These are phyloP conservation scores for Drosophila erecta DNA, from an alignment of 1,140 invertebrate genomes.

Conservation along the genomic window DNA sequence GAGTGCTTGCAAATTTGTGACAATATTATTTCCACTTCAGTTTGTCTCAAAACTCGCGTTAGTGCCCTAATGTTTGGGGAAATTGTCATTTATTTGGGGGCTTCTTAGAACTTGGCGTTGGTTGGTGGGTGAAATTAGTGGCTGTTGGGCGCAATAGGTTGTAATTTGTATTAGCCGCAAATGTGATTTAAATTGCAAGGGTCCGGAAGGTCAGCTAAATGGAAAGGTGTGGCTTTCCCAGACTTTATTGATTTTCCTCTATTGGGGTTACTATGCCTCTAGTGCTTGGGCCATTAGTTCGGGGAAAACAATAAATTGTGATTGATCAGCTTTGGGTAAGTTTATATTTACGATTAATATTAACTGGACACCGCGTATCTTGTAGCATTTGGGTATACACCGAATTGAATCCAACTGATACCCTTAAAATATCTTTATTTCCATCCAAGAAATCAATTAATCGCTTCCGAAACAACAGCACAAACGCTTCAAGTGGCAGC, in stretches of 20 bases:
- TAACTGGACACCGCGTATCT: too few species aligned
- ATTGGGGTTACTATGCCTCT: constrained; percentile 6
- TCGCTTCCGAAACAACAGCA: background rate
- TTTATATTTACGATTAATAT: too few species aligned
- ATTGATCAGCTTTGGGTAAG: too few species aligned
- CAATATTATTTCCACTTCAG: constrained; percentile 26
- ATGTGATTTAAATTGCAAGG: constrained; percentile 75
- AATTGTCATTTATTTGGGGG: constrained; percentile 74
- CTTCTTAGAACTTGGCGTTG: constrained; percentile 2
- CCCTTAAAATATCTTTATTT: too few species aligned
- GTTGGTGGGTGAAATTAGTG: constrained; percentile 49
- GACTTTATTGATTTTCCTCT: constrained; percentile 38
- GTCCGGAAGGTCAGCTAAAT: background rate
- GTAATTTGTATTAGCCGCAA: constrained; percentile 63
- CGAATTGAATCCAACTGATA: too few species aligned
- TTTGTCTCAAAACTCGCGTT: constrained; percentile 34
- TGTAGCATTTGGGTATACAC: background rate
- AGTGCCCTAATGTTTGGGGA: constrained; percentile 64
- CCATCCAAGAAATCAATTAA: too few species aligned
- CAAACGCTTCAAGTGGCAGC: constrained; percentile 33
- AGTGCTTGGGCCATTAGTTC: constrained; percentile 7
- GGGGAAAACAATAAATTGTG: background rate
- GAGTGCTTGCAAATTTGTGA: constrained; percentile 59
- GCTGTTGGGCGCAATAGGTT: constrained; percentile 39
- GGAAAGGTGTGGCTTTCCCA: constrained; percentile 21